Evolutionary conservation across 2,888 invertebrate species (phyloP), one percentile per base, ranked within the genome.

Genomic region (Chymomyza fuscimana): DNA sequence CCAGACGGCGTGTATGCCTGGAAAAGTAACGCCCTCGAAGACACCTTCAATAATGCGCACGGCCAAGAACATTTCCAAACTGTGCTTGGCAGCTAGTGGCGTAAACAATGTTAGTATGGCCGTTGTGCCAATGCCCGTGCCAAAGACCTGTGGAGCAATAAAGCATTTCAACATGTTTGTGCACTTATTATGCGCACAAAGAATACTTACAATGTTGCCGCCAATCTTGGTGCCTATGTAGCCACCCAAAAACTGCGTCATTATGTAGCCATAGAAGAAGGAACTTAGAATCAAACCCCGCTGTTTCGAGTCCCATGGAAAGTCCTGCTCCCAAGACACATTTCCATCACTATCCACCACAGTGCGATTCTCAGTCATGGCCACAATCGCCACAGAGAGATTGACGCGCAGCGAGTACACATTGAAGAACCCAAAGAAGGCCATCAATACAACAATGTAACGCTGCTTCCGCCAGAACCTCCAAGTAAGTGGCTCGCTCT

Each of bases 371-470:
- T 95, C 94, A 0, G 96, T 97, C 98, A 98, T 98, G 74, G 97
- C 97, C 58, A 98, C 97, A 79, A 98, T 96, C 4, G 97, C 98
- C 16, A 98, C 96, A 78, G 97, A 97, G 77, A 98, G 93, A 92
- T 97, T 98, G 5, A 97, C 97, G 54, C 97, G 93, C 71, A 97
- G 92, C 5, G 96, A 94, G 90, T 97, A 97, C 2, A 96, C 95
- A 83, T 96, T 96, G 93, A 96, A 96, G 92, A 97, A 96, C 5
- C 97, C 97, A 77, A 96, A 94, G 92, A 97, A 97, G 0, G 96
- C 96, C 80, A 97, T 91, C 7, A 95, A 87, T 0, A 95, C 95
- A 19, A 97, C 95, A 65, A 97, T 93, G 81, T 96, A 95, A 80
- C 96, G 93, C 82, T 96, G 93, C 80, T 94, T 94, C 70, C 93